Base-by-base conservation (phyloP, 2,888 invertebrate genomes). In the Stegophylla sp. region DNA sequence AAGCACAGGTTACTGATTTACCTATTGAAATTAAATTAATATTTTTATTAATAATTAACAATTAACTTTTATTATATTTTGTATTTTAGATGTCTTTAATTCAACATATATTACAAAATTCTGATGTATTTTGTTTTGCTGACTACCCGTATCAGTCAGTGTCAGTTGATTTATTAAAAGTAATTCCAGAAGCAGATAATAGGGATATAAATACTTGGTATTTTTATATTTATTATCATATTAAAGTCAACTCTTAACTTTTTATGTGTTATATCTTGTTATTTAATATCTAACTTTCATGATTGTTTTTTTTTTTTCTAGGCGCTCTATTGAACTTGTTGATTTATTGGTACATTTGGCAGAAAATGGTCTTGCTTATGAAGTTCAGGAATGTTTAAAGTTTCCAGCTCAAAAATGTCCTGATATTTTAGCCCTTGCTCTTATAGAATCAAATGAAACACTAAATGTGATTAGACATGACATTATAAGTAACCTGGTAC, bases 81-180 rank as follows among this genome's bases (percentile, higher is more conserved):
- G 23, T 28, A 72, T 84, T 84, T 64, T 83, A 94, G 88, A 91
- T 97, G 86, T 95, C 95, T 83, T 89, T 97, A 84, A 90, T 98
- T 66, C 91, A 92, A 83, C 92, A 93, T 84, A 93, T 96, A 83
- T 87, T 98, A 41, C 96, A 96, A 86, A 91, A 94, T 87, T 92
- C 95, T 0, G 98, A 98, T 86, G 90, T 98, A 84, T 97, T 98
- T 87, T 95, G 95, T 85, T 94, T 99, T 86, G 93, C 94, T 45
- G 97, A 98, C 86, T 93, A 94, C 87, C 93, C 94, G 0, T 96
- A 93, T 86, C 93, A 93, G 84, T 91, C 94, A 2, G 95, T 97
- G 2, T 90, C 93, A 1, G 92, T 95, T 67, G 96, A 97, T 85
- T 91, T 95, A 83, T 87, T 98, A 59, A 99, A 99, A 88, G 93